Evolutionary conservation across 2,888 invertebrate species (phyloP), one percentile per base, ranked within the genome.

Genomic region (Auanema freiburgensis): DNA sequence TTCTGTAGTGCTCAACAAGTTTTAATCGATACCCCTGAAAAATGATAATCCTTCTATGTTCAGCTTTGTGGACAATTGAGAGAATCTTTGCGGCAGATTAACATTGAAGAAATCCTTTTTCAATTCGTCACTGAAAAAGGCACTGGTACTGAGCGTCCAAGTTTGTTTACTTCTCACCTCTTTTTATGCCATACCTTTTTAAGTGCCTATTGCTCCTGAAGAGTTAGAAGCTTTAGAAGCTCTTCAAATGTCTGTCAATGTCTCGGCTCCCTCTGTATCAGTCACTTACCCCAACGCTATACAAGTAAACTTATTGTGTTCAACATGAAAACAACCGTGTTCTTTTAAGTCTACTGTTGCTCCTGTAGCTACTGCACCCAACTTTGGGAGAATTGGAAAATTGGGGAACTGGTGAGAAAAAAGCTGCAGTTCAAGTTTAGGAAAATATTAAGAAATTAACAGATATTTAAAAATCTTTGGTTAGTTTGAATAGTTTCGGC

Each of bases 61-160:
- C 65, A 90, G 88, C 92, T 94, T n/a, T 92, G 93, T 84, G 89
- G 90, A 71, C 95, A 97, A 83, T 93, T 95, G 83, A 90, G 91
- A 84, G 90, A 91, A 69, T 93, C 93, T 83, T 92, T 93, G 85
- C 87, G 91, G 74, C 92, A 92, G 84, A 88, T 94, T 87, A 92
- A 93, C 52, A 91, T 96, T 43, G 93, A 95, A 81, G 92, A 92
- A 84, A 87, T 97, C 59, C 86, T 97, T 72, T 91, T 92, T 84
- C 91, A 92, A 84, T 94, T 97, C 86, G 91, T 95, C 59, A 88
- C 91, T 80, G 90, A 90, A 78, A 96, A 96, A 87, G 91, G 91
- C 77, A 95, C 93, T 71, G 94, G 95, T 75, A 89, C 90, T 73
- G 94, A 94, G 84, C 92, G 91, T 85, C 95, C 95, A 86, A 91